Evolutionary conservation across 1,140 invertebrate species (phyloP), one percentile per base, ranked within the genome.

Genomic region (Drosophila auraria): DNA sequence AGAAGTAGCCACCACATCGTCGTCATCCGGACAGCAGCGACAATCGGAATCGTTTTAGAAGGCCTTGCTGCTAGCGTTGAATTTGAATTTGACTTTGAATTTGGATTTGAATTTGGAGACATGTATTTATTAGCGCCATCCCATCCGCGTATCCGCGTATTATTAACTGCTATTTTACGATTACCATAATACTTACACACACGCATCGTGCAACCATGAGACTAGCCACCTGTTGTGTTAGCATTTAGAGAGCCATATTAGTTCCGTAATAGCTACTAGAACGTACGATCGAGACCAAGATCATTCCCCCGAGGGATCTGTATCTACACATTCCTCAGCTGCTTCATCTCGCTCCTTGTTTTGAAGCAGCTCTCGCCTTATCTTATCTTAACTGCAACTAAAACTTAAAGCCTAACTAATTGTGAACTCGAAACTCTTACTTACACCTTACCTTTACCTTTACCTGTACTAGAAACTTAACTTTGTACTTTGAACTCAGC

Each of bases 151-250:
- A 49, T 47, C 36, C 63, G 45, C 53, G 53, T 71, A 40, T 58
- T 59, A 59, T 33, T 25, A 58, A 71, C n/a, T 33, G 51, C 44
- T 61, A 60, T 53, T 65, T 64, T 38, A 62, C 50, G 9, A 64
- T 66, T 25, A 53, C 17, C 17, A 50, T 36, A 44, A 50, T 50
- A 25, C 11, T 38, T 23, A 49, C 36, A 47, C 6, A 14, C 38
- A 9, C 9, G 5, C 38, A 20, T 25, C 27, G 73, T 57, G 83
- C 76, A 82, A 80, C 76, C 64, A 80, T 73, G 72, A 80, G 76
- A 82, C 83, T 87, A 82, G 80, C 78, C 80, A 77, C 53, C 76
- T 77, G 72, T 89, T 87, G 73, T 87, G 84, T 83, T 81, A 87
- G 83, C 83, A 76, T 79, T 47, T 76, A 83, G 70, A 59, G 51